These are phyloP conservation scores for Melitaea cinxia DNA, from an alignment of 1,140 invertebrate species.

Conservation along the genomic window DNA sequence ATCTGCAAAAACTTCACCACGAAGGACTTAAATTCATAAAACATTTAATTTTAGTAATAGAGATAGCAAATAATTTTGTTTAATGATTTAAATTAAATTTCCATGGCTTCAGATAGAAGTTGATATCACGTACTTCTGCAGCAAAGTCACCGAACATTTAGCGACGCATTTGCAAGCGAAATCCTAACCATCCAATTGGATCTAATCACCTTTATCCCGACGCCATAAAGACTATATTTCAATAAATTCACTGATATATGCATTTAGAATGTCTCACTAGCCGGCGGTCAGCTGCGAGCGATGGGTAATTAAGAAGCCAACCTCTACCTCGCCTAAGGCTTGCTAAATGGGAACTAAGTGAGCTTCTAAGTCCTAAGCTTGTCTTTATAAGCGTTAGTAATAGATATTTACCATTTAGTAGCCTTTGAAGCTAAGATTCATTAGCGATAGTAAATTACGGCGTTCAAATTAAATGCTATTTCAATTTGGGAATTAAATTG, in stretches of 20 bases:
- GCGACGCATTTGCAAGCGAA: constrained; percentile 25
- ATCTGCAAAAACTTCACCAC: background rate
- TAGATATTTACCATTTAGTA: constrained; percentile 33
- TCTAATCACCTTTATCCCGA: constrained; percentile 16
- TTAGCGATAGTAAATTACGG: constrained; percentile 7
- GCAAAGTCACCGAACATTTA: constrained; percentile 8
- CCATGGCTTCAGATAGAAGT: background rate
- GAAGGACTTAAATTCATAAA: no score
- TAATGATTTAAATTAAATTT: background rate
- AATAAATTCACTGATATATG: constrained; percentile 27
- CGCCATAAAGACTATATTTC: constrained; percentile 16
- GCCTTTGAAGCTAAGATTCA: constrained; percentile 12
- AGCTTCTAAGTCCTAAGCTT: constrained; percentile 65
- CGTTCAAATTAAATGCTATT: background rate
- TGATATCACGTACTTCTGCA: constrained; percentile 1
- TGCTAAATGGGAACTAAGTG: constrained; percentile 71
- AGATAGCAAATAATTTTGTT: background rate
- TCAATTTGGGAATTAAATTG: background rate
- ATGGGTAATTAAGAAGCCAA: constrained; percentile 76
- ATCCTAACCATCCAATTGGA: constrained; percentile 7
- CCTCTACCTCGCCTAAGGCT: constrained; percentile 67
- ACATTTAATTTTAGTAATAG: background rate
- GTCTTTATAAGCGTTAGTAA: constrained; percentile 47
- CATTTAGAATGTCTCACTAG: constrained; percentile 43
- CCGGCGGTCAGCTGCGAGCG: constrained; percentile 67